Evolutionary conservation across 1,140 invertebrate genomes (phyloP).

Genomic region (Bombyx mandarina): DNA sequence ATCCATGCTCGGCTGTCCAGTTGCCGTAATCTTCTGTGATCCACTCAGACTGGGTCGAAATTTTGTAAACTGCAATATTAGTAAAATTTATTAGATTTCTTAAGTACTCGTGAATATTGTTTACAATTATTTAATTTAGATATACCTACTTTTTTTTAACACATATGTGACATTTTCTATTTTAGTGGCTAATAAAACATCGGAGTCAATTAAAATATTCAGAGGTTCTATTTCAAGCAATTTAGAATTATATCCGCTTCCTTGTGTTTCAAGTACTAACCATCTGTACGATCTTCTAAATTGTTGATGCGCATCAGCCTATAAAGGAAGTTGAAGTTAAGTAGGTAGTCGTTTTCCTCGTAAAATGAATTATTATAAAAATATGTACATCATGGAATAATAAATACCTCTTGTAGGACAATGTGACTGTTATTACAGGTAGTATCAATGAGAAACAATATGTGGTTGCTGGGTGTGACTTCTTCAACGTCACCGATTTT

Average conservation of each 20-base stretch:
- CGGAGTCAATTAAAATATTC: constrained; percentile 29
- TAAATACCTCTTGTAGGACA: constrained; percentile 10
- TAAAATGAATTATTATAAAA: constrained; percentile 8
- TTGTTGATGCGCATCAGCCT: constrained; percentile 17
- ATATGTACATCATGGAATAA: background rate
- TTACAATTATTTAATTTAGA: no score
- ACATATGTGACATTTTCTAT: constrained; percentile 10
- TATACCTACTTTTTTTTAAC: constrained; percentile 24
- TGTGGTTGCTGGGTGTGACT: background rate
- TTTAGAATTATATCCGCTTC: constrained; percentile 1
- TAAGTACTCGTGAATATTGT: background rate
- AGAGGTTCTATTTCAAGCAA: constrained; percentile 15
- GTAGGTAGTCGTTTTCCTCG: background rate
- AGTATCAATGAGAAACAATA: constrained; percentile 7
- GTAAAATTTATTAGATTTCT: background rate
- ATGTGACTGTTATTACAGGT: constrained; percentile 5
- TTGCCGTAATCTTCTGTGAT: constrained; percentile 28
- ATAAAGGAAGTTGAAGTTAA: constrained; percentile 7
- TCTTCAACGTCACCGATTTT: no score
- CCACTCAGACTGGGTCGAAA: constrained; percentile 17
- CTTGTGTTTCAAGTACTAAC: constrained; percentile 20
- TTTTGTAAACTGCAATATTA: constrained; percentile 34
- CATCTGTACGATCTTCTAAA: constrained; percentile 26
- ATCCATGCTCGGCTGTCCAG: constrained; percentile 21
- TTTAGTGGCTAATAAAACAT: constrained; percentile 26